Percentiles rank a stretch among this genome's conserved stretches.
Evolutionary conservation across 2,797 vertebrate genomes (phyloP).

Genomic region (Notolepis coatsorum): DNA sequence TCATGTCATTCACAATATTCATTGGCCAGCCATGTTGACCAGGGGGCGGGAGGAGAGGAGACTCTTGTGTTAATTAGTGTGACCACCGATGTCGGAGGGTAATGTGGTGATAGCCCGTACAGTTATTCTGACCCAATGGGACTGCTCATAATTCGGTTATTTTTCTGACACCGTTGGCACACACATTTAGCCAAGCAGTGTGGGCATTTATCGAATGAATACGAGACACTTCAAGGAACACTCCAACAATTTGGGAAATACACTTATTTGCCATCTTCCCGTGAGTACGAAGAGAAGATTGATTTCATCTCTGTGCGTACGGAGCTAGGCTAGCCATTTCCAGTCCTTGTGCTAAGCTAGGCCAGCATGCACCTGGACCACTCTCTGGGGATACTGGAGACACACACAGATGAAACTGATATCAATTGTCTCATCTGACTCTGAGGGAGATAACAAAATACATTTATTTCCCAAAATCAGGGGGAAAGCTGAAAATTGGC

Average conservation of each 20-base stretch:
- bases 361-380: too few species aligned
- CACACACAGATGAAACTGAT: too few species aligned
- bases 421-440: too few species aligned
- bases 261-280: too few species aligned
- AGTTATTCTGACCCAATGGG: slow-evolving; percentile 51
- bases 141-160: not conserved
- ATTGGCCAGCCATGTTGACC: slow-evolving; percentile 35
- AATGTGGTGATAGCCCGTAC: slow-evolving; percentile 28
- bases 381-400: too few species aligned
- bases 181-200: slow-evolving; percentile 12
- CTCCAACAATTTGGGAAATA: too few species aligned
- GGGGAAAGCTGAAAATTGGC: slow-evolving; percentile 50
- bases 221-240: slow-evolving; percentile 12
- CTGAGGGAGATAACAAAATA: too few species aligned
- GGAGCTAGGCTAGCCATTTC: too few species aligned
- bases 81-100: slow-evolving; percentile 25
- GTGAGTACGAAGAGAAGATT: too few species aligned
- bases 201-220: not conserved
- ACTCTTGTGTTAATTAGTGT: slow-evolving; percentile 9
- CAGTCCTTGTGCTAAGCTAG: too few species aligned
- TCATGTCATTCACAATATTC: slow-evolving; percentile 37
- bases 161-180: slow-evolving; percentile 11
- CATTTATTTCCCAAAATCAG: too few species aligned
- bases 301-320: too few species aligned
- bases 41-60: slow-evolving; percentile 25